Conservation (phyloP, 2,888 invertebrate genomes). For the Meandrusa payeni region DNA sequence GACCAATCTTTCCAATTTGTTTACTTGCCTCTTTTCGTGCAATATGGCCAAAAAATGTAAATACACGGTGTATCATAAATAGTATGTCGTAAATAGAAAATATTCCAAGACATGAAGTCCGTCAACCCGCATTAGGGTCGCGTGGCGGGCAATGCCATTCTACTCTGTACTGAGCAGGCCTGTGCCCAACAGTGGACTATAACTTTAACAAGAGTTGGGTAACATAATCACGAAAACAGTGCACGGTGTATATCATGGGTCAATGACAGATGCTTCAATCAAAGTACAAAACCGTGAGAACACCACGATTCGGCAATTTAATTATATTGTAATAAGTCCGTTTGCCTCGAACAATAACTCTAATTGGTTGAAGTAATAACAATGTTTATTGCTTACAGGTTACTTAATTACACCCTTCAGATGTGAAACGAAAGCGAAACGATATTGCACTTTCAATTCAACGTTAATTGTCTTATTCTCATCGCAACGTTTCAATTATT, state of each 20-base stretch:
- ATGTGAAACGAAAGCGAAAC: conserved; percentile 30
- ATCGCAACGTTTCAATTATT: too few species aligned
- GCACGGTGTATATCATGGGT: conserved; percentile 33
- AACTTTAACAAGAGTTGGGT: too few species aligned
- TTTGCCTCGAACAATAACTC: conserved; percentile 24
- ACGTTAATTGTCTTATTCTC: conserved; percentile 16
- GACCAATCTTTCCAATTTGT: too few species aligned
- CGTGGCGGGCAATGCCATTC: too few species aligned
- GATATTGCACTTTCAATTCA: conserved; percentile 21
- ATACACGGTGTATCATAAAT: too few species aligned
- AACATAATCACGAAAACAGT: conserved; percentile 23
- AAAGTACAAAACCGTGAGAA: conserved; percentile 37
- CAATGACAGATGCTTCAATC: conserved; percentile 40
- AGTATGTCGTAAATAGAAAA: too few species aligned
- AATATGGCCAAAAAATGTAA: too few species aligned
- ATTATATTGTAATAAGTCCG: conserved; percentile 26
- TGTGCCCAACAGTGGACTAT: too few species aligned
- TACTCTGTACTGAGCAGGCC: too few species aligned
- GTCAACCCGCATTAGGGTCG: too few species aligned
- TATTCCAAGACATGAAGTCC: too few species aligned
- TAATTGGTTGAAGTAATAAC: conserved; percentile 14
- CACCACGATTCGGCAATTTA: conserved; percentile 24
- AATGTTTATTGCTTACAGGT: conserved; percentile 12
- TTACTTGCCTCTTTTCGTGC: too few species aligned
- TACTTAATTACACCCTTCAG: conserved; percentile 26